Evolutionary conservation across 64 coral and sea anemone genomes (phyloP).

Genomic region (Hydrozoanthus tunicans): DNA sequence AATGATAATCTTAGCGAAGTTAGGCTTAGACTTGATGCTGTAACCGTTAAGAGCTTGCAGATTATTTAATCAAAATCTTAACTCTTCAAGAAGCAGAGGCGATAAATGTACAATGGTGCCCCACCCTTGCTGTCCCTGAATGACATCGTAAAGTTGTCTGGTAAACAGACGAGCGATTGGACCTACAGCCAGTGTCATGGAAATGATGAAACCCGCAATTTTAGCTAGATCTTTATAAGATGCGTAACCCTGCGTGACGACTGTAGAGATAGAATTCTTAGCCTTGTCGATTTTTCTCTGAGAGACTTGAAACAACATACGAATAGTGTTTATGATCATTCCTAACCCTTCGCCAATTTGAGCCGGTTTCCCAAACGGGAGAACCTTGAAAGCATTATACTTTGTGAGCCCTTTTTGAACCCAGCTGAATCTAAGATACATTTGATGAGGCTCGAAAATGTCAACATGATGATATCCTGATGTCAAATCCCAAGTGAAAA

Average conservation of each 20-base stretch:
- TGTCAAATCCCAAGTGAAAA: neutral
- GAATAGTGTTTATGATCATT: conserved; percentile 52
- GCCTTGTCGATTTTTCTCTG: conserved; percentile 55
- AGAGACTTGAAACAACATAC: conserved; percentile 52
- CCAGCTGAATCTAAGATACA: neutral
- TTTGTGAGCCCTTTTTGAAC: neutral
- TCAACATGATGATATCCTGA: neutral
- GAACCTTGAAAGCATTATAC: no score
- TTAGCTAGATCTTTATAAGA: conserved; percentile 17
- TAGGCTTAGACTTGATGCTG: neutral
- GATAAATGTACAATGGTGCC: neutral
- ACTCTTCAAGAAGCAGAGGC: neutral
- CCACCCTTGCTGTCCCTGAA: neutral
- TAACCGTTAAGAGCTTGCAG: conserved; percentile 1
- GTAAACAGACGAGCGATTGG: conserved; percentile 17
- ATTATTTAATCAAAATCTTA: conserved; percentile 1
- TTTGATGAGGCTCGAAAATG: neutral
- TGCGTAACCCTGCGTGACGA: neutral
- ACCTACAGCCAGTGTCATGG: conserved; percentile 10
- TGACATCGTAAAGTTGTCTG: conserved; percentile 21
- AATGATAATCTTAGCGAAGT: neutral
- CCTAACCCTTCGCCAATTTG: conserved; percentile 61
- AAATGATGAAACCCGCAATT: conserved; percentile 20
- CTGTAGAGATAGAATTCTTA: neutral
- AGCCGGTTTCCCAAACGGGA: conserved; percentile 24